Base-by-base conservation (phyloP, 2,797 vertebrate genomes). In the Ambastaia sidthimunki region DNA sequence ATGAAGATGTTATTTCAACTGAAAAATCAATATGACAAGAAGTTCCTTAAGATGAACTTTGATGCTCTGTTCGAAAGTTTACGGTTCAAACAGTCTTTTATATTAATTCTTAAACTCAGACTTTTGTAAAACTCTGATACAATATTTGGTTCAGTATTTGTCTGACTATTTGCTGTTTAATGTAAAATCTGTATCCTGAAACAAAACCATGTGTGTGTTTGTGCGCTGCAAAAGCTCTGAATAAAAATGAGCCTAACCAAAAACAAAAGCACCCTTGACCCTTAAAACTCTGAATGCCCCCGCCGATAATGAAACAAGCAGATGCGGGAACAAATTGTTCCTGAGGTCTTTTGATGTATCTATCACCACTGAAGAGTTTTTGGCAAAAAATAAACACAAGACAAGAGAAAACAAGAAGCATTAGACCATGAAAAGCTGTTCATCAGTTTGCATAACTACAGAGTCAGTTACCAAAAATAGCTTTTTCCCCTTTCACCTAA, bases 261-360 rank as follows among this genome's bases (percentile, higher is more conserved):
- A 76, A 71, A 86, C 85, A 86, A 81, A 80, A 84, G 76, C 80
- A 68, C 77, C 52, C 78, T 83, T 82, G 78, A 70, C 80, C 74
- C 62, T 60, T 66, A 31, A 76, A 81, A 67, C 69, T 82, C 67
- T 67, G 71, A 84, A 67, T 65, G 62, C 50, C 11, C 16, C 21
- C 68, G 21, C 59, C n/a, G 21, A 72, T 72, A 79, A 71, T 63
- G 57, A 78, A 63, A 16, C 19, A 44, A 23, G 77, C 59, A n/a
- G 47, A 79, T 52, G 37, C 31, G 19, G 69, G 47, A 23, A 25
- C 70, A 73, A 73, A 80, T 44, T 31, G 69, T 73, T 67, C 23
- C 55, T 50, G 21, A 48, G 60, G 12, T 66, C 48, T 19, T 71
- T 72, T 73, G 68, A 80, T 72, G 77, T 66, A 80, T 63, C 69